A percentile compares a stretch with the other conserved stretches of the same genome.
Evolutionary conservation across 1,140 invertebrate species (phyloP).

Genomic region (Gonatopus flavifemur): DNA sequence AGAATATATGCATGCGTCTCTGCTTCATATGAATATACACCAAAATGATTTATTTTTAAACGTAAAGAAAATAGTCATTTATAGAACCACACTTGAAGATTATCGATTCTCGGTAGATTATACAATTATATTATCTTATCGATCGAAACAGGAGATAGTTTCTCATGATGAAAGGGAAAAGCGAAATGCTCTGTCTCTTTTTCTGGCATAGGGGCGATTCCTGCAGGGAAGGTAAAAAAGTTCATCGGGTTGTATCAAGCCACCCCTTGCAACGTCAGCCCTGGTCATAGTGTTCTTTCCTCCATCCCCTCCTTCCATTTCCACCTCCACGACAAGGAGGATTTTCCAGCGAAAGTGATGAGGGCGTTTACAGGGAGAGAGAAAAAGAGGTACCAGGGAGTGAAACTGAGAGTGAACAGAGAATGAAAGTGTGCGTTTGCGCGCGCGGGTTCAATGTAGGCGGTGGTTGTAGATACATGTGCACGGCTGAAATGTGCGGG

Average conservation of each 20-base stretch:
- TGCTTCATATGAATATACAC: too few species aligned
- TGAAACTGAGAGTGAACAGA: slow-evolving; percentile 20
- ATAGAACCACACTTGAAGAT: too few species aligned
- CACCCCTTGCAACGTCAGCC: slow-evolving; percentile 51
- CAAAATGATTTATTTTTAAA: too few species aligned
- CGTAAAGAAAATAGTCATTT: too few species aligned
- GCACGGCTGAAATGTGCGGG: slow-evolving; percentile 15
- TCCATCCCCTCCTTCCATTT: slow-evolving; percentile 3
- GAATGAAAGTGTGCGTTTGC: slow-evolving; percentile 7
- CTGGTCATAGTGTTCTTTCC: slow-evolving; percentile 18
- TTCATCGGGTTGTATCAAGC: slow-evolving; percentile 36
- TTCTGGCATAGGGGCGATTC: too few species aligned
- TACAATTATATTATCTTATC: slow-evolving; percentile 27
- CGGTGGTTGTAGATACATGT: not conserved
- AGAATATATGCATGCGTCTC: too few species aligned
- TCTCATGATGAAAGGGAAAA: not conserved
- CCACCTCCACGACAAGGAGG: slow-evolving; percentile 22
- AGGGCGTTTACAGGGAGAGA: too few species aligned
- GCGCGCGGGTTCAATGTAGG: slow-evolving; percentile 5
- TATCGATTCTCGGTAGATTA: too few species aligned
- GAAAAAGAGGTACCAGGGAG: slow-evolving; percentile 21
- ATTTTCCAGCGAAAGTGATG: slow-evolving; percentile 52
- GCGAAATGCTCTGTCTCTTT: too few species aligned
- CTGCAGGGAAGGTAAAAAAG: slow-evolving; percentile 16
- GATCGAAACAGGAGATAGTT: slow-evolving; percentile 18